phyloP scores from a whole-genome alignment of 1,140 invertebrate genomes.

The Drosophila sucinea region DNA sequence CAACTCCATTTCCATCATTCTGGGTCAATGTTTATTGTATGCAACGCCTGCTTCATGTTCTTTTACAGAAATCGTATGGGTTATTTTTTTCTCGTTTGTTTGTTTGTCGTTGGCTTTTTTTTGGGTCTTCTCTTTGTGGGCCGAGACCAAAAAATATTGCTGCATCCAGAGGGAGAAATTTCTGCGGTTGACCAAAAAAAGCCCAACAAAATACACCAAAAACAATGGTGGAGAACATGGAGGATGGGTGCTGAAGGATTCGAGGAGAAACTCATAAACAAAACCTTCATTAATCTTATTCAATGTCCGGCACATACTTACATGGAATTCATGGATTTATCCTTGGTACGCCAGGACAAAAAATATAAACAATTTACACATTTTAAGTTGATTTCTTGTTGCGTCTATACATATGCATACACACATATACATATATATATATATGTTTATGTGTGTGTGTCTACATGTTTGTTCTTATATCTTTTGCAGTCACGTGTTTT shows the following conservation, averaged over 20 bases:
- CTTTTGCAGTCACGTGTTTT: constrained; percentile 62
- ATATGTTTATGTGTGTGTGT: not conserved
- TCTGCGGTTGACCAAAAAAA: constrained; percentile 45
- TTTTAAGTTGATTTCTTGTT: constrained; percentile 72
- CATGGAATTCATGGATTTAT: constrained; percentile 27
- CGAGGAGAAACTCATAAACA: constrained; percentile 48
- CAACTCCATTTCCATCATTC: constrained; percentile 33
- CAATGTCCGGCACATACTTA: constrained; percentile 75
- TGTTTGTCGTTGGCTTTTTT: constrained; percentile 37
- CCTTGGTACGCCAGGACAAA: constrained; percentile 35
- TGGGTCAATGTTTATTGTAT: constrained; percentile 56
- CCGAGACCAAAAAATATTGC: not conserved
- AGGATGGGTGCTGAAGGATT: not conserved
- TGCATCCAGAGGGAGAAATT: constrained; percentile 26
- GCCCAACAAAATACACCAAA: constrained; percentile 55
- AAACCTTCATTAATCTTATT: constrained; percentile 79
- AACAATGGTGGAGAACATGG: constrained; percentile 19
- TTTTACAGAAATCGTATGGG: constrained; percentile 54
- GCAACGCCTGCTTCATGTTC: constrained; percentile 52
- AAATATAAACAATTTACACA: constrained; percentile 79
- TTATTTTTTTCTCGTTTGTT: constrained; percentile 15
- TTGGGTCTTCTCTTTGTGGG: constrained; percentile 42
- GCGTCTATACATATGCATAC: constrained; percentile 2
- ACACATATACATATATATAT: not conserved
- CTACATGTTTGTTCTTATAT: not conserved